These are phyloP conservation scores for Ptilorrhoa leucosticta DNA, from an alignment of 2,113 vertebrate genomes.

Conservation along the genomic window DNA sequence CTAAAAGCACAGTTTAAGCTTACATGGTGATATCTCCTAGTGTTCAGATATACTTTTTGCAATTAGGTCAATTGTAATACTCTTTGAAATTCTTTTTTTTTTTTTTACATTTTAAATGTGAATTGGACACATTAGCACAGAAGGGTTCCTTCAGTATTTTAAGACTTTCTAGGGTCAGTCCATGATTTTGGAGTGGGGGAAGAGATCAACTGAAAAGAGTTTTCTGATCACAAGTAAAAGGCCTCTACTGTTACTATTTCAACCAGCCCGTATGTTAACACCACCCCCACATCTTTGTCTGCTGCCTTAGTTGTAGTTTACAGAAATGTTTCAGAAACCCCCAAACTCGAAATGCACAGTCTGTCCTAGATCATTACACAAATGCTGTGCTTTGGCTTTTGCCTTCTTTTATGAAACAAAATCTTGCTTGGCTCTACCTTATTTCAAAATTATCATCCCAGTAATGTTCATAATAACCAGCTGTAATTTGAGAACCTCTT, in stretches of 20 bases:
- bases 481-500: neutral
- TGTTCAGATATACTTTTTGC: neutral
- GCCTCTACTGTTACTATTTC: neutral
- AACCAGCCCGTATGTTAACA: neutral
- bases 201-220: neutral
- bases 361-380: neutral
- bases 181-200: neutral
- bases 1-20: neutral
- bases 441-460: neutral
- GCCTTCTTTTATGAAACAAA: neutral
- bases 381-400: neutral
- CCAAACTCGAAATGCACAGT: neutral
- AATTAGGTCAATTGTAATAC: neutral
- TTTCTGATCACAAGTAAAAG: neutral
- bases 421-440: neutral
- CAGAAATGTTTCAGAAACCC: neutral
- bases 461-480: neutral
- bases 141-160: neutral
- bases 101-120: neutral
- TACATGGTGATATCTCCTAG: neutral
- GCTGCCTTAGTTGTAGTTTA: neutral
- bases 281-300: neutral
- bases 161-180: neutral
- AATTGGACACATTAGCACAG: fast-evolving
- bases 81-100: neutral